phyloP scores from a whole-genome alignment of 2,113 vertebrate genomes.

The Archilochus colubris region DNA sequence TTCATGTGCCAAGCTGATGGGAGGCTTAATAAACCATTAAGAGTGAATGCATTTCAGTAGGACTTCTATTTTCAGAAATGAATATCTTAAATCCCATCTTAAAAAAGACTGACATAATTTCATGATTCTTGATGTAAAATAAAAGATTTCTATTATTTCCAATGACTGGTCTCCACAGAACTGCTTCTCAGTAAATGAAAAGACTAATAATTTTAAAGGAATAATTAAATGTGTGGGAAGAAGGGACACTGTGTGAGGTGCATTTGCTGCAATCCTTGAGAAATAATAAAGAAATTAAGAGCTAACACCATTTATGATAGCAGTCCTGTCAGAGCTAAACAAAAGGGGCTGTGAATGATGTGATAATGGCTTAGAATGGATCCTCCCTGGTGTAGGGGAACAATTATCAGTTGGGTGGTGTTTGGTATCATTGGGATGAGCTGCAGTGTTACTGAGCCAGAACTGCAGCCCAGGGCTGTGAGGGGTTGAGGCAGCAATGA shows the following conservation, averaged over 20 bases:
- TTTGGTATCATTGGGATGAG: neutral
- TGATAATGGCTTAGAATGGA: neutral
- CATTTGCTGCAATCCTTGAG: neutral
- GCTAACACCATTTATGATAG: neutral
- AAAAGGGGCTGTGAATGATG: neutral
- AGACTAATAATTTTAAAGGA: neutral
- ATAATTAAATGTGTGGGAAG: neutral
- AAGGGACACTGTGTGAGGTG: neutral
- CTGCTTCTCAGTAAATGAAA: neutral
- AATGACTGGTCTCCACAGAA: neutral
- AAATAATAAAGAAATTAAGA: neutral
- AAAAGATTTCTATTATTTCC: neutral
- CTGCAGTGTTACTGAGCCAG: neutral
- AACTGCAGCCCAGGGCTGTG: neutral
- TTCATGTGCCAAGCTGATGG: neutral
- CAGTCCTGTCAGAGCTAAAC: neutral
- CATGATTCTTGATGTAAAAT: neutral
- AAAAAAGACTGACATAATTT: neutral
- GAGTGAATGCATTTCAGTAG: neutral
- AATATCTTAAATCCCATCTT: neutral
- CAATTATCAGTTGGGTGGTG: neutral
- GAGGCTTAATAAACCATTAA: neutral
- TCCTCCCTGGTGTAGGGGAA: neutral
- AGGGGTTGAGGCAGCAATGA: fast-evolving
- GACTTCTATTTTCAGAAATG: neutral